Base-by-base conservation (phyloP, 2,888 invertebrate species). In the Chrysomela aeneicollis region DNA sequence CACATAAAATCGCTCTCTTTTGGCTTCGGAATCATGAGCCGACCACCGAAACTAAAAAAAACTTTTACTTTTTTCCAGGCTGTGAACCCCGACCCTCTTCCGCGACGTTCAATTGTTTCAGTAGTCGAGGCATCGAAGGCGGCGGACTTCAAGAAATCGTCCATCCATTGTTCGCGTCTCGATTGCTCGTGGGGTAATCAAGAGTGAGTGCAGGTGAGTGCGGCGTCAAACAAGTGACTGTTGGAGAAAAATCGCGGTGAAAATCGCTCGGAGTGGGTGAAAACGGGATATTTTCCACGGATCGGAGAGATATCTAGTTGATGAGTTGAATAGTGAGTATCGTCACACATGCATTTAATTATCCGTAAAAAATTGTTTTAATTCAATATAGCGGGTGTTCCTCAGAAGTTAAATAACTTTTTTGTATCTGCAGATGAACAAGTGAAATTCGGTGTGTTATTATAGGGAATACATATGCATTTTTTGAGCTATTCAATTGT, bases 41-140 rank as follows among this genome's bases (percentile, higher is more conserved):
- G 26, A 57, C 8, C 46, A 17, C 57, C 21, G 58, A 62, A 42
- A 61, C 55, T 22, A 37, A 59, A 66, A 57, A 53, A 66, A 67
- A 68, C 68, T 69, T 71, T 71, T 68, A 65, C 65, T 69, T 66
- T 66, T 68, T 68, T 65, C 26, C 68, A 70, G 71, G 70, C 70
- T 70, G 64, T 70, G 64, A 72, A 69, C 67, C 61, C 54, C 63
- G 59, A 62, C 61, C 61, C 61, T 37, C 59, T 46, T 52, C 61
- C 35, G 51, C 59, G 18, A 63, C 62, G 64, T 69, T 67, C 59
- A 59, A 65, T 61, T 69, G 66, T 67, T 66, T 62, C 67, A 42
- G 42, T 42, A 42, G 42, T 65, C 54, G 65, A 57, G 26, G 47
- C 51, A 61, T 65, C 52, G 62, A 68, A 63, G 64, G 46, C 55